phyloP scores from a whole-genome alignment of 2,797 vertebrate species.

The Lagorchestes hirsutus region DNA sequence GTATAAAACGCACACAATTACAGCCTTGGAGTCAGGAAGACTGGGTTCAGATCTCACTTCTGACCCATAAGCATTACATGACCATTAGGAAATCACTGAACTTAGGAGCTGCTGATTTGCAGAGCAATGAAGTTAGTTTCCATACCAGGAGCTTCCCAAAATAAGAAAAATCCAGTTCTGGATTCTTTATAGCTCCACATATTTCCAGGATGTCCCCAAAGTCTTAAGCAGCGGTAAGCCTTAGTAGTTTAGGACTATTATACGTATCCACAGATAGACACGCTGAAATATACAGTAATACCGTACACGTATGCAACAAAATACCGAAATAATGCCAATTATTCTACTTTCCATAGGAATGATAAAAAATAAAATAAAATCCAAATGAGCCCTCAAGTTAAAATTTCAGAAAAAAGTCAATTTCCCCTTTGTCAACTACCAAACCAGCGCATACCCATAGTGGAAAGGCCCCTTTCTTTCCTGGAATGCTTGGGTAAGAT shows the following conservation, averaged over 20 bases:
- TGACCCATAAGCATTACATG: not conserved
- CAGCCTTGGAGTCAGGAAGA: not conserved
- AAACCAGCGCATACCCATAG: not conserved
- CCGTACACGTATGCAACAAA: not conserved
- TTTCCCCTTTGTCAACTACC: constrained; percentile 42
- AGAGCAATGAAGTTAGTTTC: not conserved
- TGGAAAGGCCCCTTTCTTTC: not conserved
- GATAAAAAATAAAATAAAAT: not conserved
- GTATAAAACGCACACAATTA: not conserved
- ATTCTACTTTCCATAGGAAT: not conserved
- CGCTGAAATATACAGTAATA: not conserved
- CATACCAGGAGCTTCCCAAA: not conserved
- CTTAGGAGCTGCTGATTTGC: not conserved
- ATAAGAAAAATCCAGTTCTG: not conserved
- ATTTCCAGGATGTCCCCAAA: not conserved
- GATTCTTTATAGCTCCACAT: not conserved
- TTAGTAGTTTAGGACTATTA: not conserved
- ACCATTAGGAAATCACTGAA: not conserved
- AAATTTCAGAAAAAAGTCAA: constrained; percentile 23
- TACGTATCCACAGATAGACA: not conserved
- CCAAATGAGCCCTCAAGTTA: not conserved
- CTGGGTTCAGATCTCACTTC: not conserved
- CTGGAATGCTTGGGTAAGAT: not conserved
- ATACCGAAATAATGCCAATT: not conserved
- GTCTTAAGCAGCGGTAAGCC: not conserved